Conservation (phyloP, 2,888 invertebrate species). For the Dinocampus coccinellae region DNA sequence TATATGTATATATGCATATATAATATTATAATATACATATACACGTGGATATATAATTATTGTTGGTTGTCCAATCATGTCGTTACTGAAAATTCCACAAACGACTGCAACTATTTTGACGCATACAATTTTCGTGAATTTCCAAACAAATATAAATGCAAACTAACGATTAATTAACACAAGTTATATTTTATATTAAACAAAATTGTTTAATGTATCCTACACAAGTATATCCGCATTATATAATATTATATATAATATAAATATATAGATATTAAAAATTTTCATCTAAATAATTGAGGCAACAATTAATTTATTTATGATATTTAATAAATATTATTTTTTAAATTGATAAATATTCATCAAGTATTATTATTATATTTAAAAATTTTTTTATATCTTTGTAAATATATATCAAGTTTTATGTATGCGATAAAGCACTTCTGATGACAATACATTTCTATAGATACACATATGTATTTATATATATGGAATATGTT, state of each 20-base stretch:
- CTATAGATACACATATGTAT: not conserved
- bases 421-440: not conserved
- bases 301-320: too few species aligned
- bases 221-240: too few species aligned
- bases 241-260: not conserved
- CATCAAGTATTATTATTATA: not conserved
- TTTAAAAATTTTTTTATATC: not conserved
- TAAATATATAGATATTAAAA: not conserved
- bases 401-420: not conserved
- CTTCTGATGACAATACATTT: not conserved
- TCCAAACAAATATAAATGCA: not conserved
- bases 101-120: not conserved
- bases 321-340: not conserved
- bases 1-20: not conserved
- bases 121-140: not conserved
- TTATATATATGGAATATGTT: slow-evolving; percentile 42
- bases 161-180: not conserved
- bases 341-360: not conserved
- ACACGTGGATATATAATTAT: not conserved
- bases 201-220: not conserved
- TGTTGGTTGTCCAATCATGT: not conserved
- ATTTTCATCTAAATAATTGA: not conserved
- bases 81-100: not conserved
- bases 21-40: not conserved
- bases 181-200: not conserved